phyloP scores from a whole-genome alignment of 2,888 invertebrate genomes.

The Homarus gammarus region DNA sequence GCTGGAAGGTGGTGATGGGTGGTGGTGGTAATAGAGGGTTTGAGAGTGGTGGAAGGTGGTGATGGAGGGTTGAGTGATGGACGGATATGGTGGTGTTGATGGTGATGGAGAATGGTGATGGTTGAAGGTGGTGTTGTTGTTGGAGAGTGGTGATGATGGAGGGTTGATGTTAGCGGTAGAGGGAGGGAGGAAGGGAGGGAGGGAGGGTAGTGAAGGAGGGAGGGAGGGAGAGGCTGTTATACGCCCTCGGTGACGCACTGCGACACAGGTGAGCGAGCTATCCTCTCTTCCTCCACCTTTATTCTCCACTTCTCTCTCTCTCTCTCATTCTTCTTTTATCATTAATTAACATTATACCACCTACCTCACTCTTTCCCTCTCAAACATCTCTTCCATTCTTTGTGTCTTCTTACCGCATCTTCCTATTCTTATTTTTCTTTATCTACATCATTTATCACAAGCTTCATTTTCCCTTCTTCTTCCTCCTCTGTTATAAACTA shows the following conservation, averaged over 20 bases:
- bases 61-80: too few species aligned
- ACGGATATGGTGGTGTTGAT: too few species aligned
- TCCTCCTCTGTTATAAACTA: background rate
- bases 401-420: background rate
- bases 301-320: background rate
- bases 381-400: too few species aligned
- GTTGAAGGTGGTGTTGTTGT: too few species aligned
- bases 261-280: background rate
- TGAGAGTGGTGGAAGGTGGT: background rate
- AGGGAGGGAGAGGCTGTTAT: background rate
- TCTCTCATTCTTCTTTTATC: background rate
- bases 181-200: background rate
- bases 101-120: too few species aligned
- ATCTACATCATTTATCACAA: background rate
- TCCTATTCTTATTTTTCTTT: background rate
- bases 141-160: too few species aligned
- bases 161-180: too few species aligned
- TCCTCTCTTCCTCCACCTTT: background rate
- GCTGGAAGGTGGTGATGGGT: background rate
- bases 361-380: too few species aligned
- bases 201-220: background rate
- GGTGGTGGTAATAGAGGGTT: background rate
- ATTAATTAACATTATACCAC: too few species aligned
- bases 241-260: background rate
- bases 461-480: too few species aligned